Base-by-base conservation (phyloP, 2,888 invertebrate species). In the Celastrina argiolus region DNA sequence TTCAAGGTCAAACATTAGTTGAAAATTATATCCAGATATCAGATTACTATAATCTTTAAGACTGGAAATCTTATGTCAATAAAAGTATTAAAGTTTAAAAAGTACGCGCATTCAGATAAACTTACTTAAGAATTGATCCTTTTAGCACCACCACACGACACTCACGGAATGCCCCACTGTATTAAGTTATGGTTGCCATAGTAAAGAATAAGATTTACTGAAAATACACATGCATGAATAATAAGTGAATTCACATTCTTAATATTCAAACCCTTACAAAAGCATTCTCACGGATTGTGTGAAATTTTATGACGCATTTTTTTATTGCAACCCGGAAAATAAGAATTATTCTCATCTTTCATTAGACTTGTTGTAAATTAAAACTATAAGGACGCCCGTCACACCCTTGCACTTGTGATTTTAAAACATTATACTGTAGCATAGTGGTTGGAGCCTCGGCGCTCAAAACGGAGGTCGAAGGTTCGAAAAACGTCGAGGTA, bases 221-320 rank as follows among this genome's bases (percentile, higher is more conserved):
- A 51, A 51, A 10, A 51, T 10, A 28, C 28, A 42, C 42, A 16
- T n/a, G 1, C 28, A 59, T 59, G 34, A 59, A 59, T 59, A 59
- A 16, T 8, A 16, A 59, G 59, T 59, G 34, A 34, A 61, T 61
- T 61, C 61, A 22, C 22, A 61, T 61, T 39, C 61, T 61, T 61
- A 36, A 36, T 36, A 39, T 39, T 10, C 61, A 61, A 31, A 58
- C 7, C 7, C 14, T 18, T 39, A 61, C 36, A 36, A 61, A 61
- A 61, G 36, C 26, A 2, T 61, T 61, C 61, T 39, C 61, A 61
- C 61, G 22, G n/a, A 5, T n/a, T 59, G 18, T 61, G 22, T 36
- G 61, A 61, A 61, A 39, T 61, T 39, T 18, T 18, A 22, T 61
- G 61, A 61, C 61, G 61, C 5, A 58, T 59, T 34, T 61, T 56